A percentile compares a stretch with the other conserved stretches of the same genome.
These are phyloP conservation scores for Epinotia bilunana DNA, from an alignment of 2,888 invertebrate species.

Conservation along the genomic window DNA sequence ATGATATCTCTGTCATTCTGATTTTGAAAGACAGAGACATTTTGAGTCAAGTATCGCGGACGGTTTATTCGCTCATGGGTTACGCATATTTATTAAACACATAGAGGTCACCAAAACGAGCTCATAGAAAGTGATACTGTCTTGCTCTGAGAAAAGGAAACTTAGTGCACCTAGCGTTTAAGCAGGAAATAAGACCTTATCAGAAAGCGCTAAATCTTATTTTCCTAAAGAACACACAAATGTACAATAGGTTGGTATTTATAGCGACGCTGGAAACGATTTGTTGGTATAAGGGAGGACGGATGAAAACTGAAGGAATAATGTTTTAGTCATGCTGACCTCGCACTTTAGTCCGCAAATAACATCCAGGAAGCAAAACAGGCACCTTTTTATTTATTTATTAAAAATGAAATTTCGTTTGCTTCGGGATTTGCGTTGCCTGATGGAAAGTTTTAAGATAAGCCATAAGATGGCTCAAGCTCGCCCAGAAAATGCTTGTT, in stretches of 20 bases:
- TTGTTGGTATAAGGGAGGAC: constrained; percentile 17
- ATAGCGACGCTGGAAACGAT: constrained; percentile 17
- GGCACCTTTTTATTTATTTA: background rate
- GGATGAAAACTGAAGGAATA: background rate
- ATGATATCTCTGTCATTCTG: no score
- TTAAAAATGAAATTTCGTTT: no score
- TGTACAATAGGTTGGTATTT: background rate
- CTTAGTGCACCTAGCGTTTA: background rate
- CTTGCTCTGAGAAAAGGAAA: background rate
- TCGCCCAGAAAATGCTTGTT: no score
- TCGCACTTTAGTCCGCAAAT: background rate
- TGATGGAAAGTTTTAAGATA: no score
- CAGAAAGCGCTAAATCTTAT: background rate
- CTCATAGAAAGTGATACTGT: background rate
- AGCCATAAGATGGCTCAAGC: no score
- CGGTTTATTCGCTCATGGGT: no score
- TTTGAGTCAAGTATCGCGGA: no score
- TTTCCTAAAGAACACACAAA: background rate
- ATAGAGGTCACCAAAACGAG: no score
- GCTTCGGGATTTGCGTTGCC: no score
- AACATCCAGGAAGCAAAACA: background rate
- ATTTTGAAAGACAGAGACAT: no score
- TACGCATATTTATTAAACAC: no score
- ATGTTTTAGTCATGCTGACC: constrained; percentile 8
- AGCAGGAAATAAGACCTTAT: background rate